These are phyloP conservation scores for Seriola quinqueradiata DNA, from an alignment of 2,113 vertebrate genomes.

Conservation along the genomic window DNA sequence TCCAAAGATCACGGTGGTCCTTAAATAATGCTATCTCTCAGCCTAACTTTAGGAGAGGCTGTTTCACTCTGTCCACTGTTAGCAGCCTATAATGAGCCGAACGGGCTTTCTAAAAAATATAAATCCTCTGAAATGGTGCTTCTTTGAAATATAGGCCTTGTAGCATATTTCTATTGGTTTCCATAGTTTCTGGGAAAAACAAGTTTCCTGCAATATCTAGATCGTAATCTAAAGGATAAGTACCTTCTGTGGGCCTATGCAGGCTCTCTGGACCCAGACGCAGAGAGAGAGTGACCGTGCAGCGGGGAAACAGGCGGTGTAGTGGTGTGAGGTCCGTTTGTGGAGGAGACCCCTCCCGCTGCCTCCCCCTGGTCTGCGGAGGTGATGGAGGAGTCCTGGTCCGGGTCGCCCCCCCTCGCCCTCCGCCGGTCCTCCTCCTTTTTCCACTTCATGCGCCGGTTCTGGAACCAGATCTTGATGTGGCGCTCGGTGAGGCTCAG, in stretches of 20 bases:
- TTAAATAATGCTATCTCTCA: neutral
- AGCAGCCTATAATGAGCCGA: no score
- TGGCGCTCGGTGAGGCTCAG: slow-evolving; percentile 97
- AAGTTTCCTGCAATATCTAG: neutral
- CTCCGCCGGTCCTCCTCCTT: slow-evolving; percentile 96
- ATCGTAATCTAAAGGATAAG: neutral
- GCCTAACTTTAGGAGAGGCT: neutral
- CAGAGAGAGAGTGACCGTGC: slow-evolving; percentile 58
- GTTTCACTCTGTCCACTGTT: neutral
- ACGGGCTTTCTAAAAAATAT: neutral
- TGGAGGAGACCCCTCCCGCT: slow-evolving; percentile 69
- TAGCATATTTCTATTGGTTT: neutral
- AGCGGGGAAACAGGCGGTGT: slow-evolving; percentile 82
- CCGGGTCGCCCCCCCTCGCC: slow-evolving; percentile 84
- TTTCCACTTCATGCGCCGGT: slow-evolving; percentile 97
- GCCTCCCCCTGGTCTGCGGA: slow-evolving; percentile 89
- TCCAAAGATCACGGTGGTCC: slow-evolving; percentile 6
- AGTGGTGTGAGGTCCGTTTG: slow-evolving; percentile 61
- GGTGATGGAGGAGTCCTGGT: slow-evolving; percentile 94
- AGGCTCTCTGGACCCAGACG: slow-evolving; percentile 62
- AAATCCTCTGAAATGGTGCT: neutral
- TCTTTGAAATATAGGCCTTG: neutral
- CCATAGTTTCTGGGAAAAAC: neutral
- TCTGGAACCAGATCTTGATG: slow-evolving; percentile 98
- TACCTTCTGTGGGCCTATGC: slow-evolving; percentile 38